These are phyloP conservation scores for Hofmannophila pseudospretella DNA, from an alignment of 2,888 invertebrate genomes.

Conservation along the genomic window DNA sequence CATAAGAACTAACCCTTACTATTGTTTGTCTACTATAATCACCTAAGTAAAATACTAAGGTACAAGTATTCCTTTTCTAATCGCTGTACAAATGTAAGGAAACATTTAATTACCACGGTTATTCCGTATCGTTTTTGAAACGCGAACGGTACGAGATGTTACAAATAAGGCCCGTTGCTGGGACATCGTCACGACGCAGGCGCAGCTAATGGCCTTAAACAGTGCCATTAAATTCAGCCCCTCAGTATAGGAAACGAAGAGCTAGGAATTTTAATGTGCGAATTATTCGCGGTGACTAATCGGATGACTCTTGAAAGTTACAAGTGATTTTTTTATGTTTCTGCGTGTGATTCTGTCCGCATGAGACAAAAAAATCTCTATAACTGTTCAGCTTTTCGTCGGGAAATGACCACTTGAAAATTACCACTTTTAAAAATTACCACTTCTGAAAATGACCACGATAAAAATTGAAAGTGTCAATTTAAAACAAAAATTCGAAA, in stretches of 20 bases:
- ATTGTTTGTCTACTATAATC: too few species aligned
- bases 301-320: neutral
- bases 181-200: slow-evolving; percentile 25
- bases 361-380: too few species aligned
- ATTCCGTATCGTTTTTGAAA: slow-evolving; percentile 17
- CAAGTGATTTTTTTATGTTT: neutral
- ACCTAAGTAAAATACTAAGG: too few species aligned
- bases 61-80: too few species aligned
- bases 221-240: slow-evolving; percentile 21
- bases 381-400: too few species aligned
- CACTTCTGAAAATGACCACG: too few species aligned
- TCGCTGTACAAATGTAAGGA: neutral
- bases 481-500: too few species aligned
- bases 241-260: neutral
- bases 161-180: slow-evolving; percentile 20
- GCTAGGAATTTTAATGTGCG: slow-evolving; percentile 18
- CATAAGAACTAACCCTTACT: too few species aligned
- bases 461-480: too few species aligned
- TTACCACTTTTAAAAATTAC: too few species aligned
- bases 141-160: slow-evolving; percentile 21
- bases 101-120: neutral
- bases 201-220: slow-evolving; percentile 23
- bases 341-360: neutral
- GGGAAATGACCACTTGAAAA: too few species aligned
- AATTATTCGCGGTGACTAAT: slow-evolving; percentile 10